phyloP scores from a whole-genome alignment of 1,140 invertebrate genomes.

The Sarcophaga bullata region DNA sequence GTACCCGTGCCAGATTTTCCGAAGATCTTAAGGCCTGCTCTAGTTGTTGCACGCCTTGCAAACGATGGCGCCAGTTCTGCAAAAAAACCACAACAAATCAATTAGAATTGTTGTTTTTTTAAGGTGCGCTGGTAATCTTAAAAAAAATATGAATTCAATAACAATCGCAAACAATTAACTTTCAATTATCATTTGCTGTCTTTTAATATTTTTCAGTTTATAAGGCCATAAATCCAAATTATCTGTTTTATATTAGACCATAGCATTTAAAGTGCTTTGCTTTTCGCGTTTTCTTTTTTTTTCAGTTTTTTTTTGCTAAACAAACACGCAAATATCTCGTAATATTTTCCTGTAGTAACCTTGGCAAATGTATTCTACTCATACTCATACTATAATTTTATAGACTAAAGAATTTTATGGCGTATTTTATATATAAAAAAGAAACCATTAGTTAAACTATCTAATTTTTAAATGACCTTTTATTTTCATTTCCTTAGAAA shows the following conservation, averaged over 20 bases:
- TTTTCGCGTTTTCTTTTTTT: background rate
- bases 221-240: background rate
- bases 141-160: background rate
- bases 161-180: background rate
- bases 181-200: background rate
- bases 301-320: background rate
- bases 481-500: background rate
- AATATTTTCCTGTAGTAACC: background rate
- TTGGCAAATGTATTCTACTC: background rate
- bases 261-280: background rate
- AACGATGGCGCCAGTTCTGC: conserved; percentile 70
- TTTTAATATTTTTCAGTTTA: conserved; percentile 20
- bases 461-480: conserved; percentile 15
- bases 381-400: background rate
- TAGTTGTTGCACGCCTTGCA: conserved; percentile 70
- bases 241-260: background rate
- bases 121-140: too few relatives aligned
- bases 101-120: background rate
- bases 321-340: background rate
- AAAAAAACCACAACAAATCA: background rate
- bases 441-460: background rate
- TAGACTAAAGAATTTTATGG: background rate
- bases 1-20: conserved; percentile 67
- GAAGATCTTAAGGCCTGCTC: conserved; percentile 68
- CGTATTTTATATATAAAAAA: background rate